Evolutionary conservation across 2,113 vertebrate genomes (phyloP).

Genomic region (Alces alces): DNA sequence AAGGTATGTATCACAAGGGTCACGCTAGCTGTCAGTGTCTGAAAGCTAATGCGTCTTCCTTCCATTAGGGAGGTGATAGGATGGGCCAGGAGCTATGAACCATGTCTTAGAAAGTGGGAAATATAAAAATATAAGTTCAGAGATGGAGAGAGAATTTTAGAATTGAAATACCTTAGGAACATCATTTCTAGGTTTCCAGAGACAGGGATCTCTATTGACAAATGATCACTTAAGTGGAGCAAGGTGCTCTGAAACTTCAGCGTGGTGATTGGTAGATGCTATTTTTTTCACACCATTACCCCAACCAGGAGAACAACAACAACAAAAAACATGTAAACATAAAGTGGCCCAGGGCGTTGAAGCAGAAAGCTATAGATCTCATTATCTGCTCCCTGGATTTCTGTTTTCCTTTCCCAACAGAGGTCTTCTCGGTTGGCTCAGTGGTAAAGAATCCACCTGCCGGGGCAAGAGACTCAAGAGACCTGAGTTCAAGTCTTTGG

Average conservation of each 20-base stretch:
- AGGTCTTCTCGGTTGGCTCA: not conserved
- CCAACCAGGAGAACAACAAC: not conserved
- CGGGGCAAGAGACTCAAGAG: not conserved
- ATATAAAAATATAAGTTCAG: not conserved
- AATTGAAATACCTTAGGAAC: not conserved
- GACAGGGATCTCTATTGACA: not conserved
- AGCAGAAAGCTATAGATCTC: not conserved
- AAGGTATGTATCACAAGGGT: not conserved
- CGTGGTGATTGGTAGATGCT: not conserved
- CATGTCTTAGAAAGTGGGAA: not conserved
- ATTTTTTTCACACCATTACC: not conserved
- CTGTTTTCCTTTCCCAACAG: not conserved
- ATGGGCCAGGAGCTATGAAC: not conserved
- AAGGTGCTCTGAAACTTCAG: not conserved
- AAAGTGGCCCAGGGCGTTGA: not conserved
- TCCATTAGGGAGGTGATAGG: not conserved
- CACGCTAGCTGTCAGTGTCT: not conserved
- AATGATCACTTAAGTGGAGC: not conserved
- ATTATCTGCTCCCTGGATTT: not conserved
- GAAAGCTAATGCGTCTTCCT: not conserved
- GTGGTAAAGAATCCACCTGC: not conserved
- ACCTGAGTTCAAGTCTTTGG: not conserved
- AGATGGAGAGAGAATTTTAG: not conserved
- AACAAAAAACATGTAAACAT: not conserved
- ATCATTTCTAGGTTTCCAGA: not conserved